Evolutionary conservation across 2,113 vertebrate species (phyloP), one percentile per base, ranked within the genome.

Genomic region (Circaetus cinerascens): DNA sequence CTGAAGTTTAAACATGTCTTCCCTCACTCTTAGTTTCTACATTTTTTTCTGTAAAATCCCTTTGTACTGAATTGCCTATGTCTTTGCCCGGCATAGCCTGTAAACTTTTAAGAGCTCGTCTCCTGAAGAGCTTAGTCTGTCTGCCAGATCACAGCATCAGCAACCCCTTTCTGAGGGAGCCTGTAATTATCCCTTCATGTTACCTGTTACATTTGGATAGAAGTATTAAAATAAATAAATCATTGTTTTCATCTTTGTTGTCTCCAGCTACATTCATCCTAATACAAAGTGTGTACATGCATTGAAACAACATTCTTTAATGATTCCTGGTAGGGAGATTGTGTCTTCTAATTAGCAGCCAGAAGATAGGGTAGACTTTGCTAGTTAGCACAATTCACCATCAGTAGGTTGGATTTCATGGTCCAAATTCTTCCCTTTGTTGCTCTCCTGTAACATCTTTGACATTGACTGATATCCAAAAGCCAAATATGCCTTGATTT

Each of bases 1-100:
- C 93, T 94, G 95, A 88, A 91, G 81, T 95, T 93, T 96, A 94
- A 96, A 87, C 90, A 46, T 51, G 74, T 79, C 89, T 95, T 78
- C 84, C 41, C 74, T 89, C 57, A 56, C 69, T 90, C 74, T 23
- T 60, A 40, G 66, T 83, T 94, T 88, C 78, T 73, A 21, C 59
- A 6, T 91, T 83, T 88, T 88, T 53, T 94, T 82, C 74, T 83
- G 45, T 88, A 59, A 90, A 94, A 94, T 41, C 34, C 60, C 51
- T 91, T 90, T 91, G 84, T 80, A 79, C 30, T 59, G 77, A 85
- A 59, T 90, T 10, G 5, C 73, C 67, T 32, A 5, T 79, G 76
- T 78, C 85, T 95, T 95, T 83, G 90, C 72, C 67, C 89, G 76
- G 69, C 2, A 8, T 26, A 79, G 66, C 76, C 85, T 94, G 59